Percentiles rank a stretch among this genome's conserved stretches.
These are phyloP conservation scores for Coptotermes formosanus DNA, from an alignment of 1,140 invertebrate species.

Conservation along the genomic window DNA sequence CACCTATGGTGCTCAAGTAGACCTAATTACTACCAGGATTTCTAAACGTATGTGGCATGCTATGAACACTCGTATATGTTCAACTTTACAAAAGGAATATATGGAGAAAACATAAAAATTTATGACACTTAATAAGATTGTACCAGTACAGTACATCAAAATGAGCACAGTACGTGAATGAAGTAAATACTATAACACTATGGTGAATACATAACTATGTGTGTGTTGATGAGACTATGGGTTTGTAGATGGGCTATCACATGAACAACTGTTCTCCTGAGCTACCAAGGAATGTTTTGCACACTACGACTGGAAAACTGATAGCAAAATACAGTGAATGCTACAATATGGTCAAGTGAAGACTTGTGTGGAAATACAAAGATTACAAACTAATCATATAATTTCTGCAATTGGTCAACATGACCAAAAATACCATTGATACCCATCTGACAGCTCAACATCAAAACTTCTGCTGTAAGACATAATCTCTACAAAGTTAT, in stretches of 20 bases:
- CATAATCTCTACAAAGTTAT: neutral
- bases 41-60: neutral
- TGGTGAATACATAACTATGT: too few relatives aligned
- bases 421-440: conserved; percentile 1
- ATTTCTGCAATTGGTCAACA: neutral
- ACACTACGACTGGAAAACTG: conserved; percentile 1
- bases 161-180: neutral
- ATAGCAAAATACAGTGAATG: neutral
- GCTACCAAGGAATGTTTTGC: conserved; percentile 23
- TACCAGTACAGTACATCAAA: neutral
- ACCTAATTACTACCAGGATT: too few relatives aligned
- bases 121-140: neutral
- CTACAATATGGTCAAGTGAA: conserved; percentile 1
- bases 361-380: neutral
- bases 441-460: neutral
- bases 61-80: neutral
- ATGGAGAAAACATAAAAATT: neutral
- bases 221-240: neutral
- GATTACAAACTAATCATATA: neutral
- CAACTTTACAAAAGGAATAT: neutral
- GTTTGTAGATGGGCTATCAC: conserved; percentile 2
- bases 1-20: too few relatives aligned
- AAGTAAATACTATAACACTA: too few relatives aligned
- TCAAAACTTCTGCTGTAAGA: neutral
- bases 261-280: conserved; percentile 19